Conservation (phyloP, 2,888 invertebrate genomes). For the Protophormia terraenovae region DNA sequence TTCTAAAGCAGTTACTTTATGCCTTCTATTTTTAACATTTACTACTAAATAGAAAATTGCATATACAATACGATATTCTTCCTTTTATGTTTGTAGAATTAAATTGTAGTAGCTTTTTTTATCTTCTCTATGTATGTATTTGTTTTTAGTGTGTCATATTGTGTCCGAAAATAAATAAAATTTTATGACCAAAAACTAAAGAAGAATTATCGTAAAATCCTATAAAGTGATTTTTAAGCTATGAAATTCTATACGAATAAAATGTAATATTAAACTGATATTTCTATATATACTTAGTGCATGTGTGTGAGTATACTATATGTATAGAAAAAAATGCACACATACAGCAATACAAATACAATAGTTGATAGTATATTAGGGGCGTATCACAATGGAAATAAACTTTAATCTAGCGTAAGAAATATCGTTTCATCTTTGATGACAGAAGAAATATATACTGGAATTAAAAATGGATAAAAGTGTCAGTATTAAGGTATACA, state of each 20-base stretch:
- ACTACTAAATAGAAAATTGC: not conserved
- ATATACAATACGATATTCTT: not conserved
- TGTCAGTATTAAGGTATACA: no score
- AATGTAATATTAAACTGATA: not conserved
- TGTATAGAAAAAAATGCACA: not conserved
- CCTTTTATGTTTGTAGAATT: not conserved
- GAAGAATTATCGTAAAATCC: slow-evolving; percentile 25
- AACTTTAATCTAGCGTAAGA: no score
- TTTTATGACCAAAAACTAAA: slow-evolving; percentile 43
- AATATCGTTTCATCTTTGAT: no score
- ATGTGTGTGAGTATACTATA: not conserved
- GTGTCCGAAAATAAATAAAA: slow-evolving; percentile 42
- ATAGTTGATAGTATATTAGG: no score
- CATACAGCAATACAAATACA: no score
- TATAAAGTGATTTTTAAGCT: slow-evolving; percentile 43
- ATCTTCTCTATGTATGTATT: not conserved
- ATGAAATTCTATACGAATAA: slow-evolving; percentile 4
- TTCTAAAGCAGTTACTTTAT: not conserved
- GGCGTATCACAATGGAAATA: no score
- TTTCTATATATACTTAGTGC: not conserved
- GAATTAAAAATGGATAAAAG: no score
- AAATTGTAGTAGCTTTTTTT: not conserved
- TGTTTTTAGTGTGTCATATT: not conserved
- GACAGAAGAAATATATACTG: no score
- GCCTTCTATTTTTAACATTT: not conserved